A percentile compares a stretch with the other conserved stretches of the same genome.
Conservation (phyloP, 2,113 vertebrate genomes). For the Cavia aperea region DNA sequence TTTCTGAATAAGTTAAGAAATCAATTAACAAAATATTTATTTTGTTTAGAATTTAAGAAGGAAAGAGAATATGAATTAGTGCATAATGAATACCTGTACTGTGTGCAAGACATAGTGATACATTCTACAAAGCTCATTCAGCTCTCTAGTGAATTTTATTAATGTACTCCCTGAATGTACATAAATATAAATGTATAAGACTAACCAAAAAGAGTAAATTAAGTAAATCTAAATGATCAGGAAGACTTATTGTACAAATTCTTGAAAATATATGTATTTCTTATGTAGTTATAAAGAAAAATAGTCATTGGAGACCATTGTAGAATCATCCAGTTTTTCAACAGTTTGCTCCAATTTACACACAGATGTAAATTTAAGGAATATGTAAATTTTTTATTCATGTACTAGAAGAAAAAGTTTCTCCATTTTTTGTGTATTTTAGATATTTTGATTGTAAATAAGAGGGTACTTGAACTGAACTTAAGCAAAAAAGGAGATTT, state of each 20-base stretch:
- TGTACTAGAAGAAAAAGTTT: neutral
- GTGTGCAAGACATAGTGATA: neutral
- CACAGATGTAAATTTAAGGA: neutral
- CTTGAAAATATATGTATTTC: neutral
- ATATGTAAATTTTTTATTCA: neutral
- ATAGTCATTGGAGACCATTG: neutral
- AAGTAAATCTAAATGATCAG: neutral
- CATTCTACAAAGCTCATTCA: neutral
- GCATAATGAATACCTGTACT: neutral
- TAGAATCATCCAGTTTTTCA: neutral
- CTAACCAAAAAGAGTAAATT: neutral
- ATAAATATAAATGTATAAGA: neutral
- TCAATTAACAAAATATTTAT: neutral
- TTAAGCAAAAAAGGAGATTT: neutral
- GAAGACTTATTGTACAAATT: neutral
- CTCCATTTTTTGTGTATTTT: neutral
- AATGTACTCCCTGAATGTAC: neutral
- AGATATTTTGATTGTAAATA: neutral
- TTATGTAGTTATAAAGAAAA: conserved; percentile 16
- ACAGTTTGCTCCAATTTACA: neutral
- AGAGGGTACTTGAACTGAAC: neutral
- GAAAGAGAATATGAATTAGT: neutral
- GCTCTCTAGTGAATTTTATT: neutral
- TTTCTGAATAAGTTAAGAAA: neutral
- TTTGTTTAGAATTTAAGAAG: neutral